Percentiles rank a stretch among this genome's conserved stretches.
phyloP scores from a whole-genome alignment of 64 coral and sea anemone species.

The Stichodactyla mertensii region DNA sequence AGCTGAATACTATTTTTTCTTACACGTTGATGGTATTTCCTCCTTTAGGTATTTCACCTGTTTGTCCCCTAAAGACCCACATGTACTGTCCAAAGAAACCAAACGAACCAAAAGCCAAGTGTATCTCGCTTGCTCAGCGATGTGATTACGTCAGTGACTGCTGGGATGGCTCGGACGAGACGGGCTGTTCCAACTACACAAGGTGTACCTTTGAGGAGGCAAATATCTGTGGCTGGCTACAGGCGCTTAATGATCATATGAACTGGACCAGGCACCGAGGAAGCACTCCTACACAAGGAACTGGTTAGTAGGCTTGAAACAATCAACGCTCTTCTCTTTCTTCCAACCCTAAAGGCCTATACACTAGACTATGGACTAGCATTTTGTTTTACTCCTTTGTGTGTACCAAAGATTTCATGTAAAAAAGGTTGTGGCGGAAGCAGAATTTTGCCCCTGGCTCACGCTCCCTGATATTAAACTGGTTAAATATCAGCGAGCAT shows the following conservation, averaged over 20 bases:
- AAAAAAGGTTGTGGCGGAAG: too few species aligned
- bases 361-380: too few species aligned
- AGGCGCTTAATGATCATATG: constrained; percentile 67
- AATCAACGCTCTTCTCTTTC: too few species aligned
- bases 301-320: constrained; percentile 34
- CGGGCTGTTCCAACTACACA: constrained; percentile 60
- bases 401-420: too few species aligned
- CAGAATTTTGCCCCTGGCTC: too few species aligned
- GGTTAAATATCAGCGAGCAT: too few species aligned
- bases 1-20: too few species aligned
- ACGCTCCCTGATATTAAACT: too few species aligned
- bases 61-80: constrained; percentile 77
- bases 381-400: too few species aligned
- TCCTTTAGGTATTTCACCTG: constrained; percentile 37
- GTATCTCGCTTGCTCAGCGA: constrained; percentile 70
- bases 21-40: too few species aligned
- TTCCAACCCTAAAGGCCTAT: too few species aligned
- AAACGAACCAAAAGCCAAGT: constrained; percentile 20
- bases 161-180: constrained; percentile 71
- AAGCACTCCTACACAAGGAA: constrained; percentile 23
- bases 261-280: constrained; percentile 64
- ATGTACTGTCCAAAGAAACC: constrained; percentile 43
- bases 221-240: constrained; percentile 57
- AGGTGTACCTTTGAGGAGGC: constrained; percentile 61
- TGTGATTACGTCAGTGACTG: constrained; percentile 74